These are phyloP conservation scores for Catharus fuscescens DNA, from an alignment of 2,113 vertebrate species.

Conservation along the genomic window DNA sequence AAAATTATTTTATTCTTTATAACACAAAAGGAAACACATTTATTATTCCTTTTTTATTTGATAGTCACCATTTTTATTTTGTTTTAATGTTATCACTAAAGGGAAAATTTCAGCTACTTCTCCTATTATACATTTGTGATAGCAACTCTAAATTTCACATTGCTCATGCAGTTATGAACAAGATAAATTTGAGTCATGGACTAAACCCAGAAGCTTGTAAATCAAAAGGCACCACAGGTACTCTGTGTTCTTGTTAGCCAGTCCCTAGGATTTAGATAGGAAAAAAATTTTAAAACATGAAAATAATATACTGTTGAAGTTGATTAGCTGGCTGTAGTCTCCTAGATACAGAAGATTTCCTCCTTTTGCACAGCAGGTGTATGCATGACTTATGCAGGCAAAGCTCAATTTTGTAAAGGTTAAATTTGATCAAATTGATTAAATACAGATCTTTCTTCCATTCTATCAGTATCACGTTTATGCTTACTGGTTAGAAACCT, in stretches of 20 bases:
- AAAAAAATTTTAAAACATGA: conserved; percentile 46
- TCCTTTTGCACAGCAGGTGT: conserved; percentile 68
- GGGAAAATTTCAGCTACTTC: neutral
- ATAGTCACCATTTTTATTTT: neutral
- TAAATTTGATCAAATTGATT: conserved; percentile 76
- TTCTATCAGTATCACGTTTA: conserved; percentile 49
- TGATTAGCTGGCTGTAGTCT: conserved; percentile 71
- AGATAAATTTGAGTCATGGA: conserved; percentile 26
- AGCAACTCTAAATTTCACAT: conserved; percentile 23
- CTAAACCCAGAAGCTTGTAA: conserved; percentile 36
- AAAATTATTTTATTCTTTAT: neutral
- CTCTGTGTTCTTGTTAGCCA: conserved; percentile 63
- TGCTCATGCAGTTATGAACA: conserved; percentile 40
- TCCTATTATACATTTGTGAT: neutral
- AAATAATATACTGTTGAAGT: conserved; percentile 71
- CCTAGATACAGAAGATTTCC: conserved; percentile 66
- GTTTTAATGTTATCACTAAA: neutral
- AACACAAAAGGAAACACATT: neutral
- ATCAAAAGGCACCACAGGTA: conserved; percentile 58
- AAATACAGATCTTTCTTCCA: conserved; percentile 64
- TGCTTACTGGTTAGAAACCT: conserved; percentile 26
- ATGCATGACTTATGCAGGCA: conserved; percentile 67
- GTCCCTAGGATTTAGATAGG: conserved; percentile 49
- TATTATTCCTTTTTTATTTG: neutral
- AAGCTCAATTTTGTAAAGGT: conserved; percentile 72